Conservation (phyloP, 2,113 vertebrate genomes). For the Catharus minimus region DNA sequence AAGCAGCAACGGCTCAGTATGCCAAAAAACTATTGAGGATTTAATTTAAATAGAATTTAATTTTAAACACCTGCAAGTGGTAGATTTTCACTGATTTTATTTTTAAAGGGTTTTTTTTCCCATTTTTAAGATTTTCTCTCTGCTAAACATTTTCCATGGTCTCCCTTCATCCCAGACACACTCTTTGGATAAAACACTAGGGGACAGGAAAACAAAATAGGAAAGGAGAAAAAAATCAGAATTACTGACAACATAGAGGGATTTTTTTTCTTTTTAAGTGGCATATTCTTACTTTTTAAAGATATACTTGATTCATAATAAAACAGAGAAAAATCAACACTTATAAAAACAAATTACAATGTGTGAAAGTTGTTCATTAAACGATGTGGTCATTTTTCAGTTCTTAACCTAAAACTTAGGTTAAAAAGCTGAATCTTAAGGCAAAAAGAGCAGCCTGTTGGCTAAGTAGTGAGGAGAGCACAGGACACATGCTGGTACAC, state of each 20-base stretch:
- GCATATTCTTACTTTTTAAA: not conserved
- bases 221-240: not conserved
- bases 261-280: too few relatives aligned
- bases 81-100: not conserved
- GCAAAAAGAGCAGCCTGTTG: not conserved
- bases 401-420: not conserved
- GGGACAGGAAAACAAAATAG: not conserved
- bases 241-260: not conserved
- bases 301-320: not conserved
- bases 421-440: not conserved
- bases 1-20: not conserved
- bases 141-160: not conserved
- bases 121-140: not conserved
- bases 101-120: accelerated
- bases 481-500: not conserved
- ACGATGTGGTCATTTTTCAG: not conserved
- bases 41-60: not conserved
- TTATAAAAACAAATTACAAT: not conserved
- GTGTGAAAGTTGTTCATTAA: not conserved
- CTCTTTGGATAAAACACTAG: not conserved
- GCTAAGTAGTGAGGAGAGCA: not conserved
- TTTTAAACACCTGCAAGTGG: not conserved
- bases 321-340: not conserved
- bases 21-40: not conserved
- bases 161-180: not conserved